phyloP scores from a whole-genome alignment of 2,888 invertebrate species.

The Nyleta sp. region DNA sequence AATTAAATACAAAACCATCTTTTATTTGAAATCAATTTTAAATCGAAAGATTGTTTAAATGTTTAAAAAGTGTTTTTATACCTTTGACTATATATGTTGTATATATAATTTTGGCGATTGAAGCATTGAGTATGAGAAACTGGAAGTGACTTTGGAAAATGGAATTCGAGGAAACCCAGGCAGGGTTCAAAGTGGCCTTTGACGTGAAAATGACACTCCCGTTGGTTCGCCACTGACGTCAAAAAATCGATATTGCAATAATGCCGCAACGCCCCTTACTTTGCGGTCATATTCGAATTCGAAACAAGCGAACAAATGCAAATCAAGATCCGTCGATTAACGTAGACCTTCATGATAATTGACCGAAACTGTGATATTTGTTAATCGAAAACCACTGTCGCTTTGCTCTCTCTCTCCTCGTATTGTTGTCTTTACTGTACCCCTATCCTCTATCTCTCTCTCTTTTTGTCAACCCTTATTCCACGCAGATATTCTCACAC shows the following conservation, averaged over 20 bases:
- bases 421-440: constrained; percentile 13
- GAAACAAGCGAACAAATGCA: not conserved
- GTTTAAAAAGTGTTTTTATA: too few relatives aligned
- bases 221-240: not conserved
- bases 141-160: too few relatives aligned
- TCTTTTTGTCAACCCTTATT: too few relatives aligned
- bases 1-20: too few relatives aligned
- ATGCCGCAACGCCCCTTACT: not conserved
- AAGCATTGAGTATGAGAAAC: too few relatives aligned
- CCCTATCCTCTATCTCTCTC: not conserved
- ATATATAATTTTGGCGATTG: too few relatives aligned
- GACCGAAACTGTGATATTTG: constrained; percentile 48
- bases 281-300: not conserved
- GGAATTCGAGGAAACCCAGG: constrained; percentile 25
- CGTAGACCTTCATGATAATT: constrained; percentile 16
- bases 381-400: constrained; percentile 50
- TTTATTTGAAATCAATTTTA: too few relatives aligned
- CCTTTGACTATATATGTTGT: too few relatives aligned
- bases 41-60: too few relatives aligned
- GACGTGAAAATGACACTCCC: not conserved
- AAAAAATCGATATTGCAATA: constrained; percentile 27
- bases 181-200: constrained; percentile 52
- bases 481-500: too few relatives aligned
- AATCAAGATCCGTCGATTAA: constrained; percentile 38
- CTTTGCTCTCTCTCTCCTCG: constrained; percentile 29